phyloP scores from a whole-genome alignment of 2,888 invertebrate species.

The Ectemnius cavifrons region DNA sequence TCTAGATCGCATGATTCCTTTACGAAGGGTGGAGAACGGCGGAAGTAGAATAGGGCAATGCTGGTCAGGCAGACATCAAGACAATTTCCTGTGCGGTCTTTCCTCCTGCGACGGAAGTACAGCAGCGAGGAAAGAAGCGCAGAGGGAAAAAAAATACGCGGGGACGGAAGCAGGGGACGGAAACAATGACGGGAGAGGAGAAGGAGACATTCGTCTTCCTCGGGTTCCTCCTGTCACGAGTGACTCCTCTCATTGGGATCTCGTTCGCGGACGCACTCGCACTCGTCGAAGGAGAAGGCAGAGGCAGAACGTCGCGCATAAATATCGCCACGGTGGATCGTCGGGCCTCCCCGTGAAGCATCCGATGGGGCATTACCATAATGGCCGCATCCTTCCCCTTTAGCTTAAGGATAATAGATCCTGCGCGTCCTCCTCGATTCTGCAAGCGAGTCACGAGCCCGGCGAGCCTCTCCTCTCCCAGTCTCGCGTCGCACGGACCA shows the following conservation, averaged over 20 bases:
- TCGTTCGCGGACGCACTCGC: conserved; percentile 18
- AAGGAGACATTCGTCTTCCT: conserved; percentile 4
- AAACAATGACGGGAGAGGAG: conserved; percentile 8
- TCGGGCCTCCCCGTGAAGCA: conserved; percentile 30
- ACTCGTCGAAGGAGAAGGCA: conserved; percentile 20
- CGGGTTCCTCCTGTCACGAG: neutral
- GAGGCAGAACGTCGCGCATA: conserved; percentile 40
- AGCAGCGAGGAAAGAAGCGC: neutral
- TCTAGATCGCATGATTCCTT: too few relatives aligned
- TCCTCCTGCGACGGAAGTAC: neutral
- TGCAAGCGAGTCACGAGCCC: conserved; percentile 48
- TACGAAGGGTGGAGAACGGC: neutral
- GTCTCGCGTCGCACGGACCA: too few relatives aligned
- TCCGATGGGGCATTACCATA: conserved; percentile 57
- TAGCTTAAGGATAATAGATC: conserved; percentile 63
- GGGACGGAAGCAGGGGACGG: conserved; percentile 9
- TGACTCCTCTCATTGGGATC: conserved; percentile 1
- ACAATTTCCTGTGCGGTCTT: too few relatives aligned
- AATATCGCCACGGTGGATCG: conserved; percentile 35
- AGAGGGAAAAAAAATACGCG: conserved; percentile 5
- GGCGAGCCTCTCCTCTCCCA: conserved; percentile 3
- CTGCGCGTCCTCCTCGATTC: conserved; percentile 35
- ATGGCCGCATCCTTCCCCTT: conserved; percentile 54
- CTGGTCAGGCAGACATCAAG: too few relatives aligned
- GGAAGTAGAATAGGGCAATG: too few relatives aligned